A percentile compares a stretch with the other conserved stretches of the same genome.
phyloP scores from a whole-genome alignment of 2,113 vertebrate species.

The Sciurus niger region DNA sequence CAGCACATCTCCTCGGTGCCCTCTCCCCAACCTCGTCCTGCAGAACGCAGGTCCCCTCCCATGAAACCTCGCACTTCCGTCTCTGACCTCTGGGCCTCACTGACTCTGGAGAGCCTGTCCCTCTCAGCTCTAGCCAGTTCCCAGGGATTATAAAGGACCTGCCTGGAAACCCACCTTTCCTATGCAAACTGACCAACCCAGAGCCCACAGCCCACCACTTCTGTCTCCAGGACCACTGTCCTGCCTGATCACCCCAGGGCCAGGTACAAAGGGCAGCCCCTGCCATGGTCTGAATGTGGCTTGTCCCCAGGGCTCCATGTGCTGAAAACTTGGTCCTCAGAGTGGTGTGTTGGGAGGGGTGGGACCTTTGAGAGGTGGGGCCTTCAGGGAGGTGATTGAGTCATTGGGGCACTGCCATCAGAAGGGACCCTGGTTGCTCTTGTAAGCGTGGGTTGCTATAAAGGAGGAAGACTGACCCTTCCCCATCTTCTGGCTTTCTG shows the following conservation, averaged over 20 bases:
- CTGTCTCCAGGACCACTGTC: no score
- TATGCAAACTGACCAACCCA: no score
- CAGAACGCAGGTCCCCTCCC: neutral
- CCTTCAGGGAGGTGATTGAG: neutral
- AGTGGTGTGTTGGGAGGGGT: neutral
- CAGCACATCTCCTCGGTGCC: neutral
- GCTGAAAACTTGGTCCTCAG: neutral
- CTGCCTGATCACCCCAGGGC: neutral
- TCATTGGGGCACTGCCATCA: neutral
- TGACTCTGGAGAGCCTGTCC: neutral
- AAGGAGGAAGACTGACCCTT: neutral
- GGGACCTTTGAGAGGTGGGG: neutral
- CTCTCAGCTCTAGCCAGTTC: neutral
- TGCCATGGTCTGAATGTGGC: no score
- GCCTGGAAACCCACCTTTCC: neutral
- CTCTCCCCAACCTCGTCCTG: neutral
- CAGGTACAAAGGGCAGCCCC: neutral
- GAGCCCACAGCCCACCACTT: neutral
- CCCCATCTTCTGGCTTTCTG: neutral
- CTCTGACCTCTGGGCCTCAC: neutral
- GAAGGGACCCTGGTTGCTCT: neutral
- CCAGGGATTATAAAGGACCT: neutral
- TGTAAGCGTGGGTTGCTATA: neutral
- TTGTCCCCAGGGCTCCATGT: neutral
- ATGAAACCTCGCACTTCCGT: neutral